Evolutionary conservation across 2,113 vertebrate species (phyloP).

Genomic region (Peucedramus taeniatus): DNA sequence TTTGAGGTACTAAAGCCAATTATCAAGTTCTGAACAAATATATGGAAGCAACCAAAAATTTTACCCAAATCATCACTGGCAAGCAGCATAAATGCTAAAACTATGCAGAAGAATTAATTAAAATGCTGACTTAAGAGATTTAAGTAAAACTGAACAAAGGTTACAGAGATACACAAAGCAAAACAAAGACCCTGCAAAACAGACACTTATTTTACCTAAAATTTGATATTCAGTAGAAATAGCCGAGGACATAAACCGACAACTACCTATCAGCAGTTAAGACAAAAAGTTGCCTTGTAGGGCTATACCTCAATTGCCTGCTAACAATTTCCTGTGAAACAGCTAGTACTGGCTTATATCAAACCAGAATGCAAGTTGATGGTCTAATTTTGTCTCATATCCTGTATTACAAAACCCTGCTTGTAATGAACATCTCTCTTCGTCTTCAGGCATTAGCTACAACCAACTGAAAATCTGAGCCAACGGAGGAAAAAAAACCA

Average conservation of each 20-base stretch:
- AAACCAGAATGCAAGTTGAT: neutral
- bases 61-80: neutral
- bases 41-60: neutral
- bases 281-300: neutral
- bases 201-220: neutral
- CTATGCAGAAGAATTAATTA: neutral
- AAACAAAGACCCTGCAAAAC: neutral
- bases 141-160: neutral
- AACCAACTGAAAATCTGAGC: neutral
- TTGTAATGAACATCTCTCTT: neutral
- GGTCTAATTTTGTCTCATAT: neutral
- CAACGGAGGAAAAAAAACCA: neutral
- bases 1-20: neutral
- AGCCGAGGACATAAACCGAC: neutral
- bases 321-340: neutral
- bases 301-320: neutral
- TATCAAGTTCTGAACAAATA: neutral
- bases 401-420: neutral
- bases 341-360: neutral
- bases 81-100: neutral
- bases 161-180: neutral
- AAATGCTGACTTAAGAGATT: neutral
- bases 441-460: neutral
- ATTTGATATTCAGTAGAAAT: neutral
- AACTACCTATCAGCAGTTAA: neutral